Percentiles rank a stretch among this genome's conserved stretches.
These are phyloP conservation scores for Podabrus alpinus DNA, from an alignment of 2,888 invertebrate genomes.

Conservation along the genomic window DNA sequence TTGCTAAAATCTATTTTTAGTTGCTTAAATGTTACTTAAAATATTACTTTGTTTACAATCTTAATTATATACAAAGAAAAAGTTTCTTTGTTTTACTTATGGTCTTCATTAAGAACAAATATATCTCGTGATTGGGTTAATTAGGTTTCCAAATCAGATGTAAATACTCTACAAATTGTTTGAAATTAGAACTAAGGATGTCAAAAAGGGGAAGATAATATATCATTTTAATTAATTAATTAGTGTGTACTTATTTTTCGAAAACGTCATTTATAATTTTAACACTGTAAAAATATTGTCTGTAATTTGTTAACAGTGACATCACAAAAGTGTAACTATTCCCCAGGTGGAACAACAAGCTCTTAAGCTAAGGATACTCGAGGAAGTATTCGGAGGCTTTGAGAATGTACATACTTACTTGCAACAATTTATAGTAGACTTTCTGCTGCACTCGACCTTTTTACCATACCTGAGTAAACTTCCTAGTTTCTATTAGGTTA, in stretches of 20 bases:
- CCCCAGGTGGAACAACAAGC: not conserved
- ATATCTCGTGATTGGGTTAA: not conserved
- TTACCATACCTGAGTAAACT: constrained; percentile 12
- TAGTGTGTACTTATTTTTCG: not conserved
- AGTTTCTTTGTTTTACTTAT: too few species aligned
- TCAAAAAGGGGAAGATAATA: not conserved
- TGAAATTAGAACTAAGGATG: not conserved
- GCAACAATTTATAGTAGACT: not conserved
- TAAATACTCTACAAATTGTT: not conserved
- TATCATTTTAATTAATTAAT: not conserved
- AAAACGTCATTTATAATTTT: not conserved
- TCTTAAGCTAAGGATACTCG: constrained; percentile 4
- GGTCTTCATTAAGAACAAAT: not conserved
- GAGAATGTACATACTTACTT: not conserved
- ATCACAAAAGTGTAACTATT: not conserved
- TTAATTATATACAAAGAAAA: too few species aligned
- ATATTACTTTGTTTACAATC: too few species aligned
- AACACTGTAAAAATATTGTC: not conserved
- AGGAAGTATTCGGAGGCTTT: not conserved
- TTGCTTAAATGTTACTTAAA: too few species aligned
- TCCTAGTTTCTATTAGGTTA: constrained; percentile 15
- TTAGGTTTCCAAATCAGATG: not conserved
- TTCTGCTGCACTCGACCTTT: constrained; percentile 6
- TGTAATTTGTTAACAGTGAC: not conserved
- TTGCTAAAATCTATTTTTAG: too few species aligned